These are phyloP conservation scores for Protobothrops flavoviridis DNA, from an alignment of 2,113 vertebrate genomes.

Conservation along the genomic window DNA sequence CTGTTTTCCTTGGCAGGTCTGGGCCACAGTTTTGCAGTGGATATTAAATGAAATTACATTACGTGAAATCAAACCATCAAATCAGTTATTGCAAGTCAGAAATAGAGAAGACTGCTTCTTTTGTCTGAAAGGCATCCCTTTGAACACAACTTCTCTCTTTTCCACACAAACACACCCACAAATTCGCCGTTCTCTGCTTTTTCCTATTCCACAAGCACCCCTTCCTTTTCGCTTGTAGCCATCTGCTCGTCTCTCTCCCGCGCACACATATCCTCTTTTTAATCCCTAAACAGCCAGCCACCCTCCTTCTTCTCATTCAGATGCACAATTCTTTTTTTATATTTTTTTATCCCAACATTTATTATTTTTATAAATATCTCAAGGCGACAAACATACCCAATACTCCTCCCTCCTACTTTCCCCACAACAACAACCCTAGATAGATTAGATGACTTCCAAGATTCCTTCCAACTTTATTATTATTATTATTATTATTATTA, in stretches of 20 bases:
- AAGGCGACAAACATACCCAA: background rate
- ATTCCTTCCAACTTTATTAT: too few species aligned
- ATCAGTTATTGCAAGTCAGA: background rate
- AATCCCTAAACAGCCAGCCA: background rate
- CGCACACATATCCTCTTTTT: background rate
- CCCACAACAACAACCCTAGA: background rate
- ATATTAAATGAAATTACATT: background rate
- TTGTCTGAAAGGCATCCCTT: background rate
- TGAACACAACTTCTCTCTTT: background rate
- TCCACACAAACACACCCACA: background rate
- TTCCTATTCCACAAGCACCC: background rate
- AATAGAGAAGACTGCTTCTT: background rate
- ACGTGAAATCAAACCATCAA: background rate
- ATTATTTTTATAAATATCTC: background rate
- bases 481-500: too few species aligned
- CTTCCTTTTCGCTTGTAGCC: background rate
- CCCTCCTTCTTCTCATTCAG: background rate
- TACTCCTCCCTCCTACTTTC: background rate
- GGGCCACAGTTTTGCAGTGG: background rate
- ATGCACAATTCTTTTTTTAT: background rate
- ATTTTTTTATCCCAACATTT: background rate
- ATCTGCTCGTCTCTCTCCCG: background rate
- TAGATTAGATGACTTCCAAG: too few species aligned
- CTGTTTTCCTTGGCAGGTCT: too few species aligned
- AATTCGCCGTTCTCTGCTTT: background rate